A percentile compares a stretch with the other conserved stretches of the same genome.
These are phyloP conservation scores for Zaprionus obscuricornis DNA, from an alignment of 2,888 invertebrate species.

Conservation along the genomic window DNA sequence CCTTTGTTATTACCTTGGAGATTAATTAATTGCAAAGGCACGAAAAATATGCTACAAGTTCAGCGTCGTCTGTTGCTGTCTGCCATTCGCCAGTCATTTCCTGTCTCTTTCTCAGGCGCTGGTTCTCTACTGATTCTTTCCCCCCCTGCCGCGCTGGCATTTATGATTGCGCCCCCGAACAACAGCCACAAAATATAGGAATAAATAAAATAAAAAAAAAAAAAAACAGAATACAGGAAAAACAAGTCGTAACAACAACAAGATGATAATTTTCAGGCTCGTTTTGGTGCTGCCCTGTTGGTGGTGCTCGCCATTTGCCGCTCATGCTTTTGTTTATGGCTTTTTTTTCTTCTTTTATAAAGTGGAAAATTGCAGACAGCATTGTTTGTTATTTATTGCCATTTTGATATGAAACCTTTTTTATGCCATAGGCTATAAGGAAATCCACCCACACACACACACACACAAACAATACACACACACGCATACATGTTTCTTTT, in stretches of 20 bases:
- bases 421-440: conserved; percentile 35
- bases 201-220: conserved; percentile 25
- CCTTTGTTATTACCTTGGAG: conserved; percentile 77
- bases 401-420: conserved; percentile 75
- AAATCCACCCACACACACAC: conserved; percentile 23
- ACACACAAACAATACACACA: too few relatives aligned
- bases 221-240: neutral
- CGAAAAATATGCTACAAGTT: conserved; percentile 75
- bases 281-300: conserved; percentile 32
- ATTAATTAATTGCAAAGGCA: conserved; percentile 78
- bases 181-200: too few relatives aligned
- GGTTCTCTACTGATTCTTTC: too few relatives aligned
- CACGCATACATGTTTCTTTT: neutral
- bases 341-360: conserved; percentile 65
- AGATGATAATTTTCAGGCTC: conserved; percentile 73
- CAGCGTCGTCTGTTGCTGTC: conserved; percentile 5
- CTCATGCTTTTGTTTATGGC: conserved; percentile 66
- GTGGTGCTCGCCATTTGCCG: conserved; percentile 2
- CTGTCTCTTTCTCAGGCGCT: conserved; percentile 40
- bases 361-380: conserved; percentile 79
- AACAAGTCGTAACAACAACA: conserved; percentile 57
- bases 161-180: conserved; percentile 67
- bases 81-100: conserved; percentile 67
- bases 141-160: too few relatives aligned
- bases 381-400: conserved; percentile 77